Base-by-base conservation (phyloP, 2,888 invertebrate species). In the Pharmacophagus antenor region DNA sequence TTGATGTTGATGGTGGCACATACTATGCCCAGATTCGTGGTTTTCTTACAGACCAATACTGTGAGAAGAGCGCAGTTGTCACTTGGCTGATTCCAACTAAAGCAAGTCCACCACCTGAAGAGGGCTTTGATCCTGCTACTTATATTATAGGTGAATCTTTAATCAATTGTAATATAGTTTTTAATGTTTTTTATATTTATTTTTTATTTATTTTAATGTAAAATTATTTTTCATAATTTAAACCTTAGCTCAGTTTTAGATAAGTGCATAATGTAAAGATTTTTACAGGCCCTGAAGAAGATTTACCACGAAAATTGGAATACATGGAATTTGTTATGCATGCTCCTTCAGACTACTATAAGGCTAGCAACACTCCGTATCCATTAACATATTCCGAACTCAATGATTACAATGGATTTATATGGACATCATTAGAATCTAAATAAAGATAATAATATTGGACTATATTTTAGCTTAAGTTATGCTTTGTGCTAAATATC, bases 271-370 rank as follows among this genome's bases (percentile, higher is more conserved):
- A 37, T n/a, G n/a, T n/a, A 5, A 1, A 37, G 0, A 1, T 50
- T 31, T 46, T 18, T 51, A 8, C 17, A 95, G 96, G 98, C 2
- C 97, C 97, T 0, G 97, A 97, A 76, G 98, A 98, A 85, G 97
- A 98, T 66, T 87, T 96, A 1, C 95, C 97, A 0, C 92, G 98
- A 6, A 95, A 95, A 79, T 87, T 98, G 56, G 95, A 96, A 27
- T 96, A 93, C 67, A 94, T 98, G 94, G 95, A 97, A 74, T 98
- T 98, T 85, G 94, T 98, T 18, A 97, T 97, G 95, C 97, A 97
- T 74, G 97, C 97, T 0, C 98, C 98, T 0, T 96, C 97, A 0
- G 97, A 97, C 80, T 98, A 98, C 84, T 97, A 95, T 81, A 94
- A 94, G 74, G 92, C 95, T 8, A 93, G 92, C 67, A 94, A 92